Evolutionary conservation across 2,888 invertebrate species (phyloP), one percentile per base, ranked within the genome.

Genomic region (Drosophila siamana): DNA sequence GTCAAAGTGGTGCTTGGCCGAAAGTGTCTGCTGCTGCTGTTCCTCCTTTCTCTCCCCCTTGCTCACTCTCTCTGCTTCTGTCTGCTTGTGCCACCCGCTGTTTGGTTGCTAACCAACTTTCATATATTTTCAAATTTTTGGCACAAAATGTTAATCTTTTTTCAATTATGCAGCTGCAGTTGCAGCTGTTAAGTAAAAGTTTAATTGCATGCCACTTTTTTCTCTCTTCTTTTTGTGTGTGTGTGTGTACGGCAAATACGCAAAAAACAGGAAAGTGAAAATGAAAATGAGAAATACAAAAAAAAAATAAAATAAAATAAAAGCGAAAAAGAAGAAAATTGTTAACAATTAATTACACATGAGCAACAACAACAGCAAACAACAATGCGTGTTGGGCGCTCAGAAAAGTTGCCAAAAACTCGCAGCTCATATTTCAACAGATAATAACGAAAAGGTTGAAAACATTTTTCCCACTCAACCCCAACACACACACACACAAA

Each of bases 361-460:
- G 64, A 44, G 56, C 48, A 65, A 57, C 43, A 55, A 8, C 61
- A 60, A 50, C 28, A 61, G 36, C 11, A 36, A 47, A 16, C n/a
- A 55, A 41, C 33, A 56, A 52, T 30, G 30, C 40, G 66, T 57
- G 55, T 43, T 56, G 26, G 41, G 48, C 43, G 44, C 28, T 33
- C 46, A 61, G 22, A 46, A 80, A 78, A 74, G 70, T 69, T 77
- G 60, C 57, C 55, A 62, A 70, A 71, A 68, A 48, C 52, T 64
- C 47, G 57, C 74, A 78, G 78, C 84, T 78, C 86, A 83, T 83
- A 78, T 84, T 78, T 88, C 88, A 83, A 54, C 81, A 66, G 85
- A 88, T 88, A 86, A 80, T 70, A 71, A 73, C 63, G 63, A 61
- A 74, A 77, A 71, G 77, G 76, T 75, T 65, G 62, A 65, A 79